phyloP scores from a whole-genome alignment of 92 coral and sea anemone species.

The Diadumene lineata region DNA sequence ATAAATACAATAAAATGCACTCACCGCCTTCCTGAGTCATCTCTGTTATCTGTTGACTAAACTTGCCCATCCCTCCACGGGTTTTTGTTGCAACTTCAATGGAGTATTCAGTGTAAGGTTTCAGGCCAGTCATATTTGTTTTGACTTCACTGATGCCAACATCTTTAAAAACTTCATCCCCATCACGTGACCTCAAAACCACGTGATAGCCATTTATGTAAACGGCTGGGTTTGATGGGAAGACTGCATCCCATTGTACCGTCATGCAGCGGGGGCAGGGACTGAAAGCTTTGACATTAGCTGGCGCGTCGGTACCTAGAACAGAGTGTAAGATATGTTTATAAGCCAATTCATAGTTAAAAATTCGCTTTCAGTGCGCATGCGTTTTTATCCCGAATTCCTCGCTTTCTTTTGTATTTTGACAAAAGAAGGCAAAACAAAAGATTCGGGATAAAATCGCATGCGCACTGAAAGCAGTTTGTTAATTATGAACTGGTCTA shows the following conservation, averaged over 20 bases:
- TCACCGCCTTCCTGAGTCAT: constrained; percentile 73
- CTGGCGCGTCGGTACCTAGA: constrained; percentile 69
- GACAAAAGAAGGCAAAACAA: too few species aligned
- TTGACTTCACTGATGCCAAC: constrained; percentile 30
- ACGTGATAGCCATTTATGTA: constrained; percentile 49
- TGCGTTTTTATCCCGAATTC: too few species aligned
- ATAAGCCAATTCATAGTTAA: too few species aligned
- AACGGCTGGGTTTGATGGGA: constrained; percentile 19
- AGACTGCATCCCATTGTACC: constrained; percentile 69
- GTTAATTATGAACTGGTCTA: too few species aligned
- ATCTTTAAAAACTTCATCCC: constrained; percentile 18
- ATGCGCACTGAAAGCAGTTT: too few species aligned
- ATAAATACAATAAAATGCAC: too few species aligned
- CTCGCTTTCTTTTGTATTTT: too few species aligned
- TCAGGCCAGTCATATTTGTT: constrained; percentile 36
- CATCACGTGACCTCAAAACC: constrained; percentile 36
- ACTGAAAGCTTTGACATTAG: constrained; percentile 56
- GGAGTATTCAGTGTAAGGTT: constrained; percentile 52
- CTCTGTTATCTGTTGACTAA: constrained; percentile 50
- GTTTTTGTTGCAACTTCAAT: constrained; percentile 62
- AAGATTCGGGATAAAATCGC: too few species aligned
- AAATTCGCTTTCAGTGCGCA: too few species aligned
- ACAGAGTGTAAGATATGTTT: too few species aligned
- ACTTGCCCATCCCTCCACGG: constrained; percentile 58
- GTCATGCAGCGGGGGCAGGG: constrained; percentile 71